Evolutionary conservation across 2,888 invertebrate genomes (phyloP).

Genomic region (Caenorhabditis sp.): DNA sequence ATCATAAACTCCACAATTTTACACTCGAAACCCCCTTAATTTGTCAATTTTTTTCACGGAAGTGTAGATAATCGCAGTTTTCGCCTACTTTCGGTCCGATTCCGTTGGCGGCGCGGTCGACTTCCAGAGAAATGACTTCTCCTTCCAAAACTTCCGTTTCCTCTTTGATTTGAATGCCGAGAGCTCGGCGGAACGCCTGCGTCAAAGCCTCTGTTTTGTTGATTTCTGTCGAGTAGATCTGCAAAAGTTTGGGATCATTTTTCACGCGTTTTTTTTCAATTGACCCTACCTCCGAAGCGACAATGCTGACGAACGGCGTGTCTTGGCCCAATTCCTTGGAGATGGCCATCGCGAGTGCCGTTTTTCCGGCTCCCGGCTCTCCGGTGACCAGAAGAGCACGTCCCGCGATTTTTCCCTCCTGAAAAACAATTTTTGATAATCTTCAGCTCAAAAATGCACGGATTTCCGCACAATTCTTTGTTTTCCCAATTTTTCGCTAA

Average conservation of each 20-base stretch:
- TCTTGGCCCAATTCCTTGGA: constrained; percentile 82
- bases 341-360: constrained; percentile 93
- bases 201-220: constrained; percentile 98
- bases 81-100: constrained; percentile 80
- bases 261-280: neutral
- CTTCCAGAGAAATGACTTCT: constrained; percentile 96
- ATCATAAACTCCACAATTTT: too few relatives aligned
- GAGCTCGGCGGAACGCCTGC: constrained; percentile 93
- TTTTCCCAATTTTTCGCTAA: neutral
- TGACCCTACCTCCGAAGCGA: constrained; percentile 90
- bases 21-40: too few relatives aligned
- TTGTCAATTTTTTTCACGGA: too few relatives aligned
- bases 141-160: constrained; percentile 88
- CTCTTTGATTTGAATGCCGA: constrained; percentile 94
- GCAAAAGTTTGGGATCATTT: neutral
- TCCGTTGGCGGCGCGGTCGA: constrained; percentile 94
- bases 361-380: constrained; percentile 97
- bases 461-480: too few relatives aligned
- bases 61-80: too few relatives aligned
- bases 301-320: constrained; percentile 98
- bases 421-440: constrained; percentile 33
- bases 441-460: neutral
- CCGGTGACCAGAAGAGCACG: constrained; percentile 94
- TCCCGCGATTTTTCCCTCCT: constrained; percentile 96
- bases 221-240: constrained; percentile 92